Percentiles rank a stretch among this genome's conserved stretches.
Evolutionary conservation across 2,113 vertebrate species (phyloP).

Genomic region (Urocolius indicus): DNA sequence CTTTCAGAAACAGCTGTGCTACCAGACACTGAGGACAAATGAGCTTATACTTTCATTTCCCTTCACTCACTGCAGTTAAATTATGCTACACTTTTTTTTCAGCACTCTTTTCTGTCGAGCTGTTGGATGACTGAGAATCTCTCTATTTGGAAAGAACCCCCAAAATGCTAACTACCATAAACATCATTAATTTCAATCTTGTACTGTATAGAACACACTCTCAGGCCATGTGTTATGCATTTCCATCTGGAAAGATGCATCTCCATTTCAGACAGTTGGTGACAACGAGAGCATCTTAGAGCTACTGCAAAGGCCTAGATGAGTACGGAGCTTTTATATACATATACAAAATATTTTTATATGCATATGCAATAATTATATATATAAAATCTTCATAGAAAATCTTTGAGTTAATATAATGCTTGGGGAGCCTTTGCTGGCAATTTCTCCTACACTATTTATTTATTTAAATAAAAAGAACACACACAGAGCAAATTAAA

Average conservation of each 20-base stretch:
- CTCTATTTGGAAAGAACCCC: not conserved
- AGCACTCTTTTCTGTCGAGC: not conserved
- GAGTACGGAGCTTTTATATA: not conserved
- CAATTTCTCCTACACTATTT: not conserved
- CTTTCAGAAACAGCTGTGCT: not conserved
- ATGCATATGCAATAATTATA: not conserved
- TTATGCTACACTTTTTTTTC: too few relatives aligned
- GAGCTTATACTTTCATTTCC: not conserved
- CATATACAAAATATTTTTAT: too few relatives aligned
- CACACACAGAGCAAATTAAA: not conserved
- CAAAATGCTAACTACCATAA: not conserved
- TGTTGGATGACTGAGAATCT: not conserved
- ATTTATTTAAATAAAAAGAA: not conserved
- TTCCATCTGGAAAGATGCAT: not conserved
- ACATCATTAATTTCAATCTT: not conserved
- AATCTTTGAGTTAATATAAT: not conserved
- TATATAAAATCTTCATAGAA: not conserved
- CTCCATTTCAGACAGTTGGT: not conserved
- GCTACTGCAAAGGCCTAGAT: not conserved
- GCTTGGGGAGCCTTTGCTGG: not conserved
- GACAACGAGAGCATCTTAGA: not conserved
- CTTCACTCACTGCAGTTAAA: not conserved
- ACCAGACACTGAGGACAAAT: not conserved
- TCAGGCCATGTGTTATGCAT: not conserved
- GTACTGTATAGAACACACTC: not conserved